Conservation (phyloP, 2,113 vertebrate species). For the Himantopus leucocephalus region DNA sequence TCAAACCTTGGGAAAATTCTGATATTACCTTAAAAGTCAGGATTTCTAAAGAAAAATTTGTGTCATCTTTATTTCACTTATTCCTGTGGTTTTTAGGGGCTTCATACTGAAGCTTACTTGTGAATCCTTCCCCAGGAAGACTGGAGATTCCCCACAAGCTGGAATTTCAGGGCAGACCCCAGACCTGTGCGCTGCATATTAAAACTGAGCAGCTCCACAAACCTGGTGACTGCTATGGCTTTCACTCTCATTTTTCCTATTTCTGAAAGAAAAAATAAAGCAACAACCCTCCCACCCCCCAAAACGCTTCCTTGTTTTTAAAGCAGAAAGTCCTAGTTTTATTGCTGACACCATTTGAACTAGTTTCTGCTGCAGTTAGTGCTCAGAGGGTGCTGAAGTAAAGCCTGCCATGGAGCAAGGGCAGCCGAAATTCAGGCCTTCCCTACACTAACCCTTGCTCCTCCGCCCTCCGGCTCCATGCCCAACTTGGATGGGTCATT, state of each 20-base stretch:
- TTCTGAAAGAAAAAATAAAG: neutral
- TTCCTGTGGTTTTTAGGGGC: neutral
- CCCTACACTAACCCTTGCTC: neutral
- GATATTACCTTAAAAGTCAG: neutral
- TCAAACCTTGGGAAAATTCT: neutral
- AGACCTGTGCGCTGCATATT: neutral
- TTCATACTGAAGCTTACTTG: neutral
- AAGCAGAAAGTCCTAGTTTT: neutral
- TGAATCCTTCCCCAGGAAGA: neutral
- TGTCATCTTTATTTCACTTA: neutral
- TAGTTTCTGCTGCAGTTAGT: neutral
- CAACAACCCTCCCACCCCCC: neutral
- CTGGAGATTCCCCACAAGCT: neutral
- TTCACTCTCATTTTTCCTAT: neutral
- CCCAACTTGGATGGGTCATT: neutral
- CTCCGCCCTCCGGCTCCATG: neutral
- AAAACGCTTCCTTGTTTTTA: neutral
- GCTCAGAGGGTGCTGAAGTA: neutral
- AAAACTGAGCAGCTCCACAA: neutral
- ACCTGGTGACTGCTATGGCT: rapidly evolving
- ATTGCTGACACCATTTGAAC: neutral
- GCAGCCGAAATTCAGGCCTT: neutral
- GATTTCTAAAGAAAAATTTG: neutral
- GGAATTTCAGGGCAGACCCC: neutral
- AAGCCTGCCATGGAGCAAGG: neutral